A percentile compares a stretch with the other conserved stretches of the same genome.
phyloP scores from a whole-genome alignment of 2,113 vertebrate genomes.

The Emydocephalus ijimae region DNA sequence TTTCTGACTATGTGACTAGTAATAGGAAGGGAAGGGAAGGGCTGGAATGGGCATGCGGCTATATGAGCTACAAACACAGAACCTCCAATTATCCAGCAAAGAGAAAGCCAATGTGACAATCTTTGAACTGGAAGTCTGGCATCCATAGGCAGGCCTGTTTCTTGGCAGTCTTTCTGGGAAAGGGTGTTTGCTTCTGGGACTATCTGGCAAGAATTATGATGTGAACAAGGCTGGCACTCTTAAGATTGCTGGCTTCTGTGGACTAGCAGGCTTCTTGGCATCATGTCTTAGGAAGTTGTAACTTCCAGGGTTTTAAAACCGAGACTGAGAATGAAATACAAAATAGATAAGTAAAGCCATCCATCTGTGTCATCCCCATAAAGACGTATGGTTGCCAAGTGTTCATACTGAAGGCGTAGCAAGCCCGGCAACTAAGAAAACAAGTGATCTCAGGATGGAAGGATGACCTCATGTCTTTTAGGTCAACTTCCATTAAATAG shows the following conservation, averaged over 20 bases:
- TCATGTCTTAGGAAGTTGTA: neutral
- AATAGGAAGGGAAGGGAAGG: neutral
- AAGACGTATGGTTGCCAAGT: neutral
- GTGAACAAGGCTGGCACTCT: neutral
- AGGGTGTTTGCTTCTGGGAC: neutral
- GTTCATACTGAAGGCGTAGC: neutral
- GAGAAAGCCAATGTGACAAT: neutral
- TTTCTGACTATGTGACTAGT: neutral
- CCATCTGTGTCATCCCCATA: neutral
- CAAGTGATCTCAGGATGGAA: neutral
- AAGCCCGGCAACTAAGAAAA: neutral
- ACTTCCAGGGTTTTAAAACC: neutral
- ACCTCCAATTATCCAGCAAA: neutral
- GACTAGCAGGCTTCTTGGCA: neutral
- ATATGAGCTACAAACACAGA: neutral
- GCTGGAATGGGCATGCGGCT: neutral
- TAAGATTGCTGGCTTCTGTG: neutral
- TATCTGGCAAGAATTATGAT: neutral
- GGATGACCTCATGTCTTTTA: neutral
- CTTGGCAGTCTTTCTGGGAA: neutral
- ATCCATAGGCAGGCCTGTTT: neutral
- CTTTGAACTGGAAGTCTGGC: neutral
- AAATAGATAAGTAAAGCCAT: neutral
- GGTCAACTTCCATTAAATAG: neutral
- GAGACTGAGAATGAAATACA: neutral